Percentiles rank a stretch among this genome's conserved stretches.
Conservation (phyloP, 2,888 invertebrate species). For the Hydrotaea cyrtoneurina region DNA sequence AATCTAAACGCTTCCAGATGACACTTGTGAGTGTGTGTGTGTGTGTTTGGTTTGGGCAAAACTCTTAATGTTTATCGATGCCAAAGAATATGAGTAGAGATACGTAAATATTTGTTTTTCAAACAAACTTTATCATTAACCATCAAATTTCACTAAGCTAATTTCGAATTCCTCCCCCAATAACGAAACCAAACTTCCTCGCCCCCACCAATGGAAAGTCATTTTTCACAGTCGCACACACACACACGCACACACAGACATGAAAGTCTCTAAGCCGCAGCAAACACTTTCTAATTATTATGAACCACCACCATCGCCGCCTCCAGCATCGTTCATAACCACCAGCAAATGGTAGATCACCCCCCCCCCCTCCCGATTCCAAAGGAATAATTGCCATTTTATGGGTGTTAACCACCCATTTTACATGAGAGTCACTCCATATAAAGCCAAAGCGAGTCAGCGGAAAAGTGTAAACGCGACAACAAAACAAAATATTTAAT, state of each 20-base stretch:
- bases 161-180: conserved; percentile 14
- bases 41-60: not conserved
- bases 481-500: conserved; percentile 1
- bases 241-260: not conserved
- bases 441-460: conserved; percentile 5
- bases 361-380: not conserved
- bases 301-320: not conserved
- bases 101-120: not conserved
- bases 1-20: not conserved
- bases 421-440: not conserved
- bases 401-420: conserved; percentile 30
- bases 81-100: not conserved
- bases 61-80: not conserved
- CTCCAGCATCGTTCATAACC: not conserved
- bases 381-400: conserved; percentile 4
- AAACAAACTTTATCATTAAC: conserved; percentile 14
- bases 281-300: conserved; percentile 37
- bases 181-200: not conserved
- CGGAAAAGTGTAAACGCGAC: not conserved
- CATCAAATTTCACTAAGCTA: conserved; percentile 1
- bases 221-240: not conserved
- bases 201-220: not conserved
- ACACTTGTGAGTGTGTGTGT: not conserved
- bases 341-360: not conserved
- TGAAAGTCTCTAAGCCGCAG: not conserved